Base-by-base conservation (phyloP, 2,888 invertebrate genomes). In the Epistrophe eligans region DNA sequence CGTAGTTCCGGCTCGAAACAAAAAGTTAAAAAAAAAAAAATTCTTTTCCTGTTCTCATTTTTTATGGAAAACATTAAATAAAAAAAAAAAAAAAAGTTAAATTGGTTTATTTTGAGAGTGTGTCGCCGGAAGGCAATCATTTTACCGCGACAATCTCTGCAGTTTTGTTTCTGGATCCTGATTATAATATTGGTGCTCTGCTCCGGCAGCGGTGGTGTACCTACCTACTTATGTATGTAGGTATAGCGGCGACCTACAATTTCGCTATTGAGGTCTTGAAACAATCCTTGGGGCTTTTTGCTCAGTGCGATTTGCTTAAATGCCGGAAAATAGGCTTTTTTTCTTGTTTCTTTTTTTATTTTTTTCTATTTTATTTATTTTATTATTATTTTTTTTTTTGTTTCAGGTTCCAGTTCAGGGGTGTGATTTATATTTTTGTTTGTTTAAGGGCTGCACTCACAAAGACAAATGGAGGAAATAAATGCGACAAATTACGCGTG, bases 21-120 rank as follows among this genome's bases (percentile, higher is more conserved):
- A 67, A 67, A 50, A 66, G 11, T 7, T 35, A 19, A 10, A 19
- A 70, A 50, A 70, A 70, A 70, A 52, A 15, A 52, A 13, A 11
- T 17, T 64, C 13, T 77, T 58, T 58, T 48, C 66, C 43, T 38
- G 77, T 66, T 50, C 62, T 84, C 74, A 72, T 79, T 72, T 79
- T 71, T 79, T 76, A 79, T 71, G 76, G 76, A 58, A 73, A 79
- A 64, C 40, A 76, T 80, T 80, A 80, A 84, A 60, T 60, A 60
- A 60, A 62, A 62, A 11, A 15, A 62, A 66, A 48, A 66, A 52
- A 66, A 77, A 81, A 87, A 83, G 79, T 87, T 79, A 87, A 79
- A 87, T 87, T 87, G 87, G 74, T 79, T 83, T 83, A 87, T 87
- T 24, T 87, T 83, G 70, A 71, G 50, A 52, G 67, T 76, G 50